These are phyloP conservation scores for Lobophora halterata DNA, from an alignment of 2,888 invertebrate species.

Conservation along the genomic window DNA sequence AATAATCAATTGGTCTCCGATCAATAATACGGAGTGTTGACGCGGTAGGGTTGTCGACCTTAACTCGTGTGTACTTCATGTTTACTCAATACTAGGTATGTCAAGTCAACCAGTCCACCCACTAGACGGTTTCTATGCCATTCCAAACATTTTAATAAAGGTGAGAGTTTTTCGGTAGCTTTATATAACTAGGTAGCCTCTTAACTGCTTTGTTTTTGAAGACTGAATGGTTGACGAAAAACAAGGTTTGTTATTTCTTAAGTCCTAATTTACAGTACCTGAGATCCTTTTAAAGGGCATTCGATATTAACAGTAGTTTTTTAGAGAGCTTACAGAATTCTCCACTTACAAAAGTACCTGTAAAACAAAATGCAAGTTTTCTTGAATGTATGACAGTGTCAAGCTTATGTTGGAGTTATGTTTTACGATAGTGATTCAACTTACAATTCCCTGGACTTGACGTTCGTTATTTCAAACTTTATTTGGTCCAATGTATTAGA, in stretches of 20 bases:
- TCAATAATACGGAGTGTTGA: slow-evolving; percentile 50
- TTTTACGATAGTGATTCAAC: slow-evolving; percentile 4
- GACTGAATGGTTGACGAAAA: slow-evolving; percentile 8
- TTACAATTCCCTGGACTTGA: slow-evolving; percentile 5
- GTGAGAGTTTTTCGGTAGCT: slow-evolving; percentile 46
- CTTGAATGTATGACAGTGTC: too few species aligned
- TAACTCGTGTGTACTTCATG: slow-evolving; percentile 50
- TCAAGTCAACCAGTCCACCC: slow-evolving; percentile 77
- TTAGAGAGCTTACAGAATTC: too few species aligned
- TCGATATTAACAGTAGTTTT: too few species aligned
- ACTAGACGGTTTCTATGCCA: slow-evolving; percentile 60
- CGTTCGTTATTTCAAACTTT: slow-evolving; percentile 16
- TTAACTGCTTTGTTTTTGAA: slow-evolving; percentile 13
- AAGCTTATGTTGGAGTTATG: slow-evolving; percentile 5
- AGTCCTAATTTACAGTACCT: too few species aligned
- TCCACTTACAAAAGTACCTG: too few species aligned
- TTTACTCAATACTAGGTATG: slow-evolving; percentile 60
- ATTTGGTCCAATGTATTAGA: slow-evolving; percentile 16
- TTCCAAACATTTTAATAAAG: slow-evolving; percentile 49
- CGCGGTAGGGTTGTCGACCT: slow-evolving; percentile 64
- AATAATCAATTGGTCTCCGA: slow-evolving; percentile 56
- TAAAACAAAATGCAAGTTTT: too few species aligned
- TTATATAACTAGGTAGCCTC: slow-evolving; percentile 25
- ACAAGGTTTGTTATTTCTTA: too few species aligned
- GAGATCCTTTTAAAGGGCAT: too few species aligned